These are phyloP conservation scores for Scaptodrosophila latifasciaeformis DNA, from an alignment of 2,888 invertebrate genomes.

Conservation along the genomic window DNA sequence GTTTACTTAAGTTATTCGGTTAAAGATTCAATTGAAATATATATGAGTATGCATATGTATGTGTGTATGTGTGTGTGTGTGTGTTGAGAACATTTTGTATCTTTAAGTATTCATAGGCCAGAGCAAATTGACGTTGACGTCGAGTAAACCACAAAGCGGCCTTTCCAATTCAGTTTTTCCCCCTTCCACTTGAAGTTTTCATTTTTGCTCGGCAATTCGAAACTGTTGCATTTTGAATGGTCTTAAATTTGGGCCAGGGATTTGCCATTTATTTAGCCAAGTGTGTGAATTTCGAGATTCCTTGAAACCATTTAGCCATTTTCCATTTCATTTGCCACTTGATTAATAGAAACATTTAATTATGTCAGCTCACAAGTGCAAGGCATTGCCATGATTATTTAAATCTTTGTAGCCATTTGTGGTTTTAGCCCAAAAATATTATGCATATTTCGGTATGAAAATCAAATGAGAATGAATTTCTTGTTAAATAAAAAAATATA, in stretches of 20 bases:
- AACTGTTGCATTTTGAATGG: slow-evolving; percentile 34
- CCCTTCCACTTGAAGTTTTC: slow-evolving; percentile 15
- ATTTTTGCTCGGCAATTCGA: not conserved
- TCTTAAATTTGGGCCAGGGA: too few relatives aligned
- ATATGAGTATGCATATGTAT: slow-evolving; percentile 1
- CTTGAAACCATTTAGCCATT: not conserved
- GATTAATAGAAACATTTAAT: slow-evolving; percentile 59
- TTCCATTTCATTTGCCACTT: slow-evolving; percentile 28
- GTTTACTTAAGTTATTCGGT: slow-evolving; percentile 6
- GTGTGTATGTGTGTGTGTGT: not conserved
- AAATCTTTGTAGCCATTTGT: too few relatives aligned
- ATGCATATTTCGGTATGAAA: too few relatives aligned
- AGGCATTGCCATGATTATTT: too few relatives aligned
- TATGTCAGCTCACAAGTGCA: slow-evolving; percentile 27
- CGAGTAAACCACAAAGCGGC: too few relatives aligned
- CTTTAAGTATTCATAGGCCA: slow-evolving; percentile 54
- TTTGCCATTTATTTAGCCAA: too few relatives aligned
- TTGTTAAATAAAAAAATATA: too few relatives aligned
- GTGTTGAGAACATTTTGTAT: not conserved
- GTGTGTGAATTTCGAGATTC: not conserved
- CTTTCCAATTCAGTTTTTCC: too few relatives aligned
- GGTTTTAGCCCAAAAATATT: too few relatives aligned
- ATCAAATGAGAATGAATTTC: too few relatives aligned
- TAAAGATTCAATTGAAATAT: slow-evolving; percentile 51
- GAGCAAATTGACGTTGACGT: slow-evolving; percentile 24